Base-by-base conservation (phyloP, 2,797 vertebrate genomes). In the Hyperoplus immaculatus region DNA sequence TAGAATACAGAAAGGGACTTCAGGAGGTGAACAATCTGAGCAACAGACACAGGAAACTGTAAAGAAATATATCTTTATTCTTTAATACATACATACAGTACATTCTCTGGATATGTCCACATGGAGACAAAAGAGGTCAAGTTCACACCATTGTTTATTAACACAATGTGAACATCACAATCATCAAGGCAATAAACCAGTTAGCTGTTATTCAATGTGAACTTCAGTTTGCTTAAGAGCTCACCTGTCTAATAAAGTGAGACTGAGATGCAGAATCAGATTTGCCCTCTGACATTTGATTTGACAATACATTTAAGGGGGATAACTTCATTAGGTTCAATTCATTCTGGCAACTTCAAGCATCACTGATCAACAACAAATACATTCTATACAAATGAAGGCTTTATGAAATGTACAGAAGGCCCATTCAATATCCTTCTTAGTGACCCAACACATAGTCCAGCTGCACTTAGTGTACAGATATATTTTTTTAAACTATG, bases 21-120 rank as follows among this genome's bases (percentile, higher is more conserved):
- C 2, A 47, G 42, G 13, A 61, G 4, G 2, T 49, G 10, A 15
- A 56, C 45, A 41, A 15, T 36, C 3, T 7, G 5, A 4, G 3
- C 9, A 10, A 47, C 14, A 68, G 18, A 60, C 11, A 59, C 36
- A 59, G 29, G 0, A 65, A 21, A 21, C 5, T 2, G 3, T 36
- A 45, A 3, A 38, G 7, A 58, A 63, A 72, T 36, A 56, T 38
- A 62, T 5, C 3, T 84, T 84, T 77, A 73, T 72, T 81, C 0
- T 73, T 80, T 59, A 42, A 62, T 73, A 36, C 15, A 68, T 29
- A 46, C 11, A 12, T 14, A 56, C 29, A 29, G 29, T 38, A 61
- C 11, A 76, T 46, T 71, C 6, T 39, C 3, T 68, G 18, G 1
- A 45, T 47, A 47, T 49, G 63, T 59, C 15, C 46, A 69, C 15